Base-by-base conservation (phyloP, 2,113 vertebrate species). In the Ardeotis arabs region DNA sequence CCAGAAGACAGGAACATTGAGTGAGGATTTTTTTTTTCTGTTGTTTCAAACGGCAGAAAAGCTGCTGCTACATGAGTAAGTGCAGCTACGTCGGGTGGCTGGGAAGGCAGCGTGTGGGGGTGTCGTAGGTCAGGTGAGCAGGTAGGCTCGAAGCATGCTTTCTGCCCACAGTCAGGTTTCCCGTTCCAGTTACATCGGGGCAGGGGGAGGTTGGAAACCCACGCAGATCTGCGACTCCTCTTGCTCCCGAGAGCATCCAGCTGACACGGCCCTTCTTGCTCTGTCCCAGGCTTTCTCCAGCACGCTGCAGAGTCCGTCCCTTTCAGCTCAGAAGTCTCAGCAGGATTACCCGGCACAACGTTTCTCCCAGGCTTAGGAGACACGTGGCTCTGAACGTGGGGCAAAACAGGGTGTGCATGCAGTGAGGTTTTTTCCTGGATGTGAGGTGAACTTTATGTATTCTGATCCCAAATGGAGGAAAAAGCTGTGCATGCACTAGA, bases 381-480 rank as follows among this genome's bases (percentile, higher is more conserved):
- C 5, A 3, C 0, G 9, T 0, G 2, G 55, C 41, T 73, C 62
- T 35, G 73, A 59, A 22, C 4, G 1, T 6, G 25, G 37, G 7
- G 25, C 12, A 12, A 20, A 41, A 5, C 0, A 0, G 17, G 50
- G 25, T 49, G 47, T 1, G 47, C 24, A 10, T 4, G 29, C 35
- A 8, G 28, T 16, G 20, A 4, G 1, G 1, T 41, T 80, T 56
- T 21, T 21, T 8, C 17, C 41, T 12, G n/a, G 10, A 1, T 7
- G 18, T 7, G n/a, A 47, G 21, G 7, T 6, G 31, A 59, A 44
- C 9, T 15, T 63, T 31, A 64, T 10, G 0, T 49, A 4, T 11
- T 21, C 45, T 8, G 1, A 50, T 39, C 39, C 39, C 41, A 45
- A 25, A 8, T 13, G 35, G 44, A 80, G 50, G 44, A 80, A 12